phyloP scores from a whole-genome alignment of 2,888 invertebrate species.

The Acanthosepion esculentum region DNA sequence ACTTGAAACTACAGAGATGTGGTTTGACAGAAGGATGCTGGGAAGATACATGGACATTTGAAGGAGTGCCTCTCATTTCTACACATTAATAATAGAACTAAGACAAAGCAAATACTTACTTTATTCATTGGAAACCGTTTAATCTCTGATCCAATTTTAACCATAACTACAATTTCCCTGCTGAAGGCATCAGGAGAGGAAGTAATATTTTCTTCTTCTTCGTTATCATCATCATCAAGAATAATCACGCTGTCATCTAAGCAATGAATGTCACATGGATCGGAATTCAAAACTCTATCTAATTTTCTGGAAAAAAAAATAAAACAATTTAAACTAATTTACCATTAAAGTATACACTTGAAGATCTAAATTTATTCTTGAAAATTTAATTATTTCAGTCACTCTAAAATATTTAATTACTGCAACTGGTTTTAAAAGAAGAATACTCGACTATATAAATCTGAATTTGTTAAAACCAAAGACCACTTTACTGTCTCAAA shows the following conservation, averaged over 20 bases:
- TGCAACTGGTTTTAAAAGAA: no score
- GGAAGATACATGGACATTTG: no score
- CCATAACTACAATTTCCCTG: slow-evolving; percentile 15
- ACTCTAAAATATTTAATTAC: no score
- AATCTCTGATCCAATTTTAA: slow-evolving; percentile 24
- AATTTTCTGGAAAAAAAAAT: not conserved
- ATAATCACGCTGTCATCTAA: slow-evolving; percentile 34
- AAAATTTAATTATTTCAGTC: no score
- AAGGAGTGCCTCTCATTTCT: no score
- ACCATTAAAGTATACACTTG: not conserved
- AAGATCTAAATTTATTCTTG: not conserved
- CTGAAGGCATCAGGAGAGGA: not conserved
- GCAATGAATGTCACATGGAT: not conserved
- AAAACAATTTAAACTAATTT: not conserved
- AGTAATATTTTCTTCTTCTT: not conserved
- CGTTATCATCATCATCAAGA: not conserved
- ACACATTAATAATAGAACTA: no score
- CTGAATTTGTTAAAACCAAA: no score
- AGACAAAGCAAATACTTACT: not conserved
- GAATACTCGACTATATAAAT: no score
- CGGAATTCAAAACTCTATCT: not conserved
- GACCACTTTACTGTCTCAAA: no score
- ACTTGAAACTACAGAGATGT: no score
- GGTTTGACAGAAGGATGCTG: no score
- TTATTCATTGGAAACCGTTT: not conserved